Base-by-base conservation (phyloP, 2,797 vertebrate genomes). In the Heliangelus exortis region DNA sequence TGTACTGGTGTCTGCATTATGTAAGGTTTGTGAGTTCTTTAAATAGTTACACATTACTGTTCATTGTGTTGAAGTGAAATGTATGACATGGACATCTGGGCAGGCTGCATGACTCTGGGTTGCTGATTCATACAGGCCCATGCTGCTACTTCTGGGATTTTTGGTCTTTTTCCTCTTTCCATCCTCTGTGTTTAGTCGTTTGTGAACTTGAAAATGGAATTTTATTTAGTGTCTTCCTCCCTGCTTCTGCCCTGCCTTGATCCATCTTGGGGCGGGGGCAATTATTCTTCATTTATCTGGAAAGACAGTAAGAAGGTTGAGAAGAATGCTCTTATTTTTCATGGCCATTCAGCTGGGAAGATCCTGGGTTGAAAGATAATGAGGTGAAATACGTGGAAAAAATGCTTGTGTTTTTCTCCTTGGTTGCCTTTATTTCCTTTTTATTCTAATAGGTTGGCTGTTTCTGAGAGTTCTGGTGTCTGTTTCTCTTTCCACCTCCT, bases 71-170 rank as follows among this genome's bases (percentile, higher is more conserved):
- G 29, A 48, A 71, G 45, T 84, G 65, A 72, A 62, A 76, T 63
- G 41, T 68, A 22, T 69, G 73, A 59, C 74, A 33, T 45, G 74
- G 77, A 66, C 81, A 63, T 62, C 89, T 84, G 71, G 86, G 67
- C 76, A 88, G 66, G 39, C 74, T 82, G 59, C 29, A 26, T 84
- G 86, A 79, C 80, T 86, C 48, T 61, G 72, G 43, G 82, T 84
- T 84, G 67, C 77, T 79, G 89, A 90, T 90, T 96, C 84, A 76
- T 82, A 79, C n/a, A 59, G 59, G 69, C 13, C 21, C 66, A 33
- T 61, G 54, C 45, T 90, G 34, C 34, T 80, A 72, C 1, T 34
- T 79, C 9, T 53, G 72, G 23, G 19, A 16, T 83, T 53, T 43
- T 65, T 85, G 69, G 33, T 50, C 47, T 39, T 39, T 39, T 39